These are phyloP conservation scores for Paralvinella palmiformis DNA, from an alignment of 1,140 invertebrate species.

Conservation along the genomic window DNA sequence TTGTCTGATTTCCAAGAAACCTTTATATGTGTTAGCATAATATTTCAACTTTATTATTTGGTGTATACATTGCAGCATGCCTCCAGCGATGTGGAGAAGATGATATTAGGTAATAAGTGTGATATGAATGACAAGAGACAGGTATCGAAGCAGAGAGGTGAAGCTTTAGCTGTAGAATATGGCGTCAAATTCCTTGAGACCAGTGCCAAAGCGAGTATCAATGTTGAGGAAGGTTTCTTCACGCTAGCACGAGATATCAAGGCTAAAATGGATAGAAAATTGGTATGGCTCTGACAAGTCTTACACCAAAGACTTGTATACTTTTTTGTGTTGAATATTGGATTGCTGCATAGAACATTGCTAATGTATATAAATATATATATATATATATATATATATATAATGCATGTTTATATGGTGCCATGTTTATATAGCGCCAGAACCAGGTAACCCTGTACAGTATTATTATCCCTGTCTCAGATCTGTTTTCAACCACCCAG, in stretches of 20 bases:
- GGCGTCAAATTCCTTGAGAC: conserved; percentile 98
- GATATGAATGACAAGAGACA: conserved; percentile 96
- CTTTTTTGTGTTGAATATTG: neutral
- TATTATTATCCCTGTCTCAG: no score
- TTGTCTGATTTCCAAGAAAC: no score
- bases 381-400: no score
- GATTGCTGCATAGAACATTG: neutral
- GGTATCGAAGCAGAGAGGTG: conserved; percentile 82
- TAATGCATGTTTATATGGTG: no score
- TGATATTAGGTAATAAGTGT: conserved; percentile 99
- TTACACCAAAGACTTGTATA: neutral
- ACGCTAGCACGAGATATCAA: conserved; percentile 83
- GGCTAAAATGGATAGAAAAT: conserved; percentile 48
- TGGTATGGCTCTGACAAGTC: conserved; percentile 26
- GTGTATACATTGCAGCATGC: conserved; percentile 91
- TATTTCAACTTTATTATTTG: no score
- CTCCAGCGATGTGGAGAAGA: conserved; percentile 98
- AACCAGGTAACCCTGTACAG: no score
- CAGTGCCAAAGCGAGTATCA: conserved; percentile 95
- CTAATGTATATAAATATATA: no score
- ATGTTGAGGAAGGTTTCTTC: conserved; percentile 87
- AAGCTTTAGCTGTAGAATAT: conserved; percentile 88
- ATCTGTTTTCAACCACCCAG: no score
- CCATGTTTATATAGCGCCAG: no score
- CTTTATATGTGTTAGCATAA: no score